These are phyloP conservation scores for Charina bottae DNA, from an alignment of 2,113 vertebrate species.

Conservation along the genomic window DNA sequence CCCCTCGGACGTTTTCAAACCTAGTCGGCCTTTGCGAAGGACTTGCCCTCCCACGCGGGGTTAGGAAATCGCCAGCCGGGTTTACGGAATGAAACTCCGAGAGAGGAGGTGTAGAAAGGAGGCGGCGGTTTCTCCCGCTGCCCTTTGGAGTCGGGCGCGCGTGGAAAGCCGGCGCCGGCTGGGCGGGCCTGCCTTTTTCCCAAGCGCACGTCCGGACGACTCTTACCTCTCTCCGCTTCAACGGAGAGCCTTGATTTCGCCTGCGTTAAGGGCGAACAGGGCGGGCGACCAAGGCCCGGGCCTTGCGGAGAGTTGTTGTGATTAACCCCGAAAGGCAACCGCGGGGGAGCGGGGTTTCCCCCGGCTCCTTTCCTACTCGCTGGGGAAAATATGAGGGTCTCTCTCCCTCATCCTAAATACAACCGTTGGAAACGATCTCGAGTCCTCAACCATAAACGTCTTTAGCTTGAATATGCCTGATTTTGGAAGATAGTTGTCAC, in stretches of 20 bases:
- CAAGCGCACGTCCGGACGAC: conserved; percentile 10
- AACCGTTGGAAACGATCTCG: background rate
- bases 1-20: background rate
- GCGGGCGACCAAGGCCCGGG: background rate
- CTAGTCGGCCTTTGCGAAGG: background rate
- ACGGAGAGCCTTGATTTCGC: conserved; percentile 3
- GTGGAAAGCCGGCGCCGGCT: conserved; percentile 20
- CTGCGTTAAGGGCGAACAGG: background rate
- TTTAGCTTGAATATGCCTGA: background rate
- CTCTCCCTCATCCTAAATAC: background rate
- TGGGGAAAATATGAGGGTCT: background rate
- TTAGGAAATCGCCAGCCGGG: background rate
- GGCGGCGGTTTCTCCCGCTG: background rate
- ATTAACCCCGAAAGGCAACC: background rate
- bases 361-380: background rate
- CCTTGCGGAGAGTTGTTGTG: background rate
- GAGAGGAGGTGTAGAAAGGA: background rate
- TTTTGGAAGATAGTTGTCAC: background rate
- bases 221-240: conserved; percentile 17
- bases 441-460: background rate
- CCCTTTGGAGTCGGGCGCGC: background rate
- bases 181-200: conserved; percentile 33
- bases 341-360: background rate
- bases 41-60: background rate
- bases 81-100: background rate